Percentiles rank a stretch among this genome's conserved stretches.
phyloP scores from a whole-genome alignment of 2,113 vertebrate species.

The Cheirogaleus medius region DNA sequence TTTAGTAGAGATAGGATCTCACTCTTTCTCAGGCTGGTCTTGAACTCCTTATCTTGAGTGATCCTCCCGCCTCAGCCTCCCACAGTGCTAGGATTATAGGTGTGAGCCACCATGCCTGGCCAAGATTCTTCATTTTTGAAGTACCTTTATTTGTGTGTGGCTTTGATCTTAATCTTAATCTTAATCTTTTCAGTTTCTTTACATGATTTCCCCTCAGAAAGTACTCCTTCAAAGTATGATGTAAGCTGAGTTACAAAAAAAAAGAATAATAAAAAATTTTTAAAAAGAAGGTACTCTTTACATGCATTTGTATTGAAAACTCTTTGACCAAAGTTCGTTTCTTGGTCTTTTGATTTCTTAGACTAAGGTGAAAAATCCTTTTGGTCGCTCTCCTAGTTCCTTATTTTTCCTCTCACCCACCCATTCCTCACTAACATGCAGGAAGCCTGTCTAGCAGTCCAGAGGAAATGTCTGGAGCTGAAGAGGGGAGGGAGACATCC shows the following conservation, averaged over 20 bases:
- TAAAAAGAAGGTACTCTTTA: background rate
- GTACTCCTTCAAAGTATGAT: background rate
- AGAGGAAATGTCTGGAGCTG: slow-evolving; percentile 84
- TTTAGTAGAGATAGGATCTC: too few relatives aligned
- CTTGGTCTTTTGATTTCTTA: slow-evolving; percentile 29
- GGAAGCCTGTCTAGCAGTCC: slow-evolving; percentile 88
- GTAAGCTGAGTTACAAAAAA: too few relatives aligned
- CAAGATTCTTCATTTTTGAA: background rate
- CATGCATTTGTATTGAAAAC: slow-evolving; percentile 13
- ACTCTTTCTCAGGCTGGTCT: too few relatives aligned
- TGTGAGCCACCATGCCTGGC: too few relatives aligned
- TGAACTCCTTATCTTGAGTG: too few relatives aligned
- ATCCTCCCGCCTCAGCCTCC: too few relatives aligned
- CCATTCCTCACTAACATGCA: slow-evolving; percentile 12
- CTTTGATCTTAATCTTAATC: slow-evolving; percentile 17
- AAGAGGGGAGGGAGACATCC: slow-evolving; percentile 86
- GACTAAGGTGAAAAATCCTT: background rate
- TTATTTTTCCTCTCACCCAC: background rate
- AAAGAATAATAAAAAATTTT: too few relatives aligned
- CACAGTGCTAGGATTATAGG: too few relatives aligned
- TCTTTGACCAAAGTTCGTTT: background rate
- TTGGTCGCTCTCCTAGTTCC: background rate
- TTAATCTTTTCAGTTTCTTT: background rate
- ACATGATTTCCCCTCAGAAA: background rate
- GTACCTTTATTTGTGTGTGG: background rate